These are phyloP conservation scores for Lepus timidus DNA, from an alignment of 2,113 vertebrate genomes.

Conservation along the genomic window DNA sequence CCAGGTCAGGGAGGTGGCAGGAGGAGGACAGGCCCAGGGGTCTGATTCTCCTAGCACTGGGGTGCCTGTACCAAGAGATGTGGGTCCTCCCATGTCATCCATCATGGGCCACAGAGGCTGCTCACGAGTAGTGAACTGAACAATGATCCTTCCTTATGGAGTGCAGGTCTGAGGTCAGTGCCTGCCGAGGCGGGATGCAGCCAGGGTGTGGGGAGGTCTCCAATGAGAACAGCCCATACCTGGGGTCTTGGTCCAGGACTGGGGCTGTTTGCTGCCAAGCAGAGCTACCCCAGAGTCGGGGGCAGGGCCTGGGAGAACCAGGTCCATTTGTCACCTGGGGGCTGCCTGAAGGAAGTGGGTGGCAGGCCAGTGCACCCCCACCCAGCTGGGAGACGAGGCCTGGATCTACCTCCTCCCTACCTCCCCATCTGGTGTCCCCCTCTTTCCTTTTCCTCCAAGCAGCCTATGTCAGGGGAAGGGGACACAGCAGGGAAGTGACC, in stretches of 20 bases:
- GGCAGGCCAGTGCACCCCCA: not conserved
- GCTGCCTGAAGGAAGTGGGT: not conserved
- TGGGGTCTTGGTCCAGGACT: not conserved
- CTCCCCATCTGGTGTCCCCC: not conserved
- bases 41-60: constrained; percentile 21
- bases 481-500: not conserved
- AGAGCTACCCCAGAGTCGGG: not conserved
- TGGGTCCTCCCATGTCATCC: constrained; percentile 71
- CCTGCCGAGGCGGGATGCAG: constrained; percentile 39
- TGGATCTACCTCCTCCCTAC: not conserved
- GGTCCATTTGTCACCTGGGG: not conserved
- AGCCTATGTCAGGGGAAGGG: not conserved
- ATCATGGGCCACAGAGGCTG: constrained; percentile 82
- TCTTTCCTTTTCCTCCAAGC: not conserved
- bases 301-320: not conserved
- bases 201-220: constrained; percentile 13
- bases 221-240: constrained; percentile 19
- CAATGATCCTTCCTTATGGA: constrained; percentile 86
- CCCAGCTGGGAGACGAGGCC: not conserved
- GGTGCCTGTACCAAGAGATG: constrained; percentile 62
- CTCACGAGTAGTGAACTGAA: constrained; percentile 87
- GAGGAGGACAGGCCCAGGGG: not conserved
- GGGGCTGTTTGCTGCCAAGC: not conserved
- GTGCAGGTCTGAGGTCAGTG: constrained; percentile 71
- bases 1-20: not conserved